These are phyloP conservation scores for Otocyon megalotis DNA, from an alignment of 2,113 vertebrate genomes.

Conservation along the genomic window DNA sequence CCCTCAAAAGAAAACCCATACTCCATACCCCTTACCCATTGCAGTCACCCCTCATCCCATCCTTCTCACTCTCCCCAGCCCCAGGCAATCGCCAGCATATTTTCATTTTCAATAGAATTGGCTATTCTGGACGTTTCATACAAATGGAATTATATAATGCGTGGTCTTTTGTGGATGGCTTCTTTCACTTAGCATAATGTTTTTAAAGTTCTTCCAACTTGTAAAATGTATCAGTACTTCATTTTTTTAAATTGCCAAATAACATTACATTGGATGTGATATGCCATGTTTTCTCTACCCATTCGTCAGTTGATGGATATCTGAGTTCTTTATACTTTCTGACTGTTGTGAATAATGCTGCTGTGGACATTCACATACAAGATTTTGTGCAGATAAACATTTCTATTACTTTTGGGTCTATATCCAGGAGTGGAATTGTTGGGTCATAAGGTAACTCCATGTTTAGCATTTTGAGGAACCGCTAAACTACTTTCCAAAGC, in stretches of 20 bases:
- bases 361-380: not conserved
- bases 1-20: not conserved
- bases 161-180: not conserved
- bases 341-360: not conserved
- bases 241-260: not conserved
- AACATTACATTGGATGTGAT: not conserved
- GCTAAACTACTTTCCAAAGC: not conserved
- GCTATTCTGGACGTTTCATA: not conserved
- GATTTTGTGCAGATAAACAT: not conserved
- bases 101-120: not conserved
- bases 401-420: slow-evolving; percentile 5
- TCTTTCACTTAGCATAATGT: not conserved
- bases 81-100: not conserved
- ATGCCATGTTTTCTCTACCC: not conserved
- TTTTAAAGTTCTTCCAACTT: not conserved
- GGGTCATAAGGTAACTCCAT: not conserved
- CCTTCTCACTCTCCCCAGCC: not conserved
- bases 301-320: not conserved
- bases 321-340: not conserved
- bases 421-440: not conserved
- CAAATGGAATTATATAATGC: not conserved
- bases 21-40: not conserved
- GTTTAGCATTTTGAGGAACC: not conserved
- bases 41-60: not conserved
- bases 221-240: not conserved